Percentiles rank a stretch among this genome's conserved stretches.
Evolutionary conservation across 2,888 invertebrate species (phyloP).

Genomic region (Cryptocephalus primarius): DNA sequence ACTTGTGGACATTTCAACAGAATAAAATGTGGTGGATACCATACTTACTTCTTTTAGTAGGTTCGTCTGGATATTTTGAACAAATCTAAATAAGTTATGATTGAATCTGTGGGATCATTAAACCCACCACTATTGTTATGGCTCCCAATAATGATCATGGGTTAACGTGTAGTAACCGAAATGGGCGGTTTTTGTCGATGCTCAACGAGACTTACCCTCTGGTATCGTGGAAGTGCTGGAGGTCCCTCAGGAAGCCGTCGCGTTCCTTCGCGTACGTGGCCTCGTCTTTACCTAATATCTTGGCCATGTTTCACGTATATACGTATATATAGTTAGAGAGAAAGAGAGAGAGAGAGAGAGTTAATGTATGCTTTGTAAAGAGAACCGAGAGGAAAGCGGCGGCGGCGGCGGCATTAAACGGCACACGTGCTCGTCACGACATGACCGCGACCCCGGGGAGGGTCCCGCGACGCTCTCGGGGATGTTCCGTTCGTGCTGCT

Average conservation of each 20-base stretch:
- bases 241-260: conserved; percentile 70
- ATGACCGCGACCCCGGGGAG: conserved; percentile 31
- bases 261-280: conserved; percentile 68
- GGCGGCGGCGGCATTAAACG: conserved; percentile 20
- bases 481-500: conserved; percentile 36
- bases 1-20: too few species aligned
- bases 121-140: not conserved
- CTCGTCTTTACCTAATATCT: conserved; percentile 56
- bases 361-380: too few species aligned
- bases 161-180: not conserved
- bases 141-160: not conserved
- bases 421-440: conserved; percentile 35
- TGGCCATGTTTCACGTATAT: conserved; percentile 40
- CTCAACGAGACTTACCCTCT: conserved; percentile 68
- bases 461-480: conserved; percentile 20
- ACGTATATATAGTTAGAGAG: not conserved
- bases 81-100: too few species aligned
- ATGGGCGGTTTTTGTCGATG: too few species aligned
- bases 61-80: too few species aligned
- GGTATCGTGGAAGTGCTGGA: conserved; percentile 83
- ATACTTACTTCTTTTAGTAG: too few species aligned
- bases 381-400: too few species aligned
- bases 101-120: too few species aligned
- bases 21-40: too few species aligned
- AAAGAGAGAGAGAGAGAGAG: too few species aligned